These are phyloP conservation scores for Amblyteles armatorius DNA, from an alignment of 2,888 invertebrate species.

Conservation along the genomic window DNA sequence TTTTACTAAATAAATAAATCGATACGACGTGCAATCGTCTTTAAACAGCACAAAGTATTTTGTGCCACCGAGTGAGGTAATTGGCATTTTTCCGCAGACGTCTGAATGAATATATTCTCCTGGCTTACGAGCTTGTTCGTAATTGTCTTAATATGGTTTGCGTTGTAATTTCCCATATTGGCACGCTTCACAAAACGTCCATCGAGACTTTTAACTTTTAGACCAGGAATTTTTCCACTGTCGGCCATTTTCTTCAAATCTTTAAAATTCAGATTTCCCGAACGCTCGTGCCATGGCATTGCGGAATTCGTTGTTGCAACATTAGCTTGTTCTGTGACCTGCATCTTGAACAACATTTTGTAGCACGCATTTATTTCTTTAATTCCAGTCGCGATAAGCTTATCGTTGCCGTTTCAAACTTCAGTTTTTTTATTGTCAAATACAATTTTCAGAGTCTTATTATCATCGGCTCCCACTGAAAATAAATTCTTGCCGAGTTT, in stretches of 20 bases:
- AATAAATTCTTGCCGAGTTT: conserved; percentile 55
- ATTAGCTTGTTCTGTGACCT: conserved; percentile 13
- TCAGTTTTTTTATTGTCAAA: conserved; percentile 15
- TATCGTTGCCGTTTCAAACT: background rate
- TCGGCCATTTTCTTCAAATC: conserved; percentile 17
- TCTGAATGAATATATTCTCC: conserved; percentile 39
- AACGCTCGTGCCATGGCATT: conserved; percentile 13
- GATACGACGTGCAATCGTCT: conserved; percentile 42
- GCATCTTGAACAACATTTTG: conserved; percentile 20
- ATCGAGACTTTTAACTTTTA: no score
- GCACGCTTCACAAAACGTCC: conserved; percentile 24
- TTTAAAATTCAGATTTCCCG: conserved; percentile 33
- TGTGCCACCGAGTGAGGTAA: conserved; percentile 28
- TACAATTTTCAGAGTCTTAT: conserved; percentile 38
- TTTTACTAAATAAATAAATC: conserved; percentile 27
- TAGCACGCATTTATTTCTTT: conserved; percentile 16
- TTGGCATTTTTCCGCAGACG: conserved; percentile 34
- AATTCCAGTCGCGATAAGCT: conserved; percentile 2
- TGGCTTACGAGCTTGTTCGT: conserved; percentile 23
- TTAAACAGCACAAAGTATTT: conserved; percentile 42
- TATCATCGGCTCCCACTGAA: conserved; percentile 49
- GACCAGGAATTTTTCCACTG: background rate
- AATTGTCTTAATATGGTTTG: conserved; percentile 16
- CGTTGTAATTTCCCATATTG: conserved; percentile 34
- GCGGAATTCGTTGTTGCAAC: background rate